These are phyloP conservation scores for Ophion ellenae DNA, from an alignment of 2,888 invertebrate genomes.

Conservation along the genomic window DNA sequence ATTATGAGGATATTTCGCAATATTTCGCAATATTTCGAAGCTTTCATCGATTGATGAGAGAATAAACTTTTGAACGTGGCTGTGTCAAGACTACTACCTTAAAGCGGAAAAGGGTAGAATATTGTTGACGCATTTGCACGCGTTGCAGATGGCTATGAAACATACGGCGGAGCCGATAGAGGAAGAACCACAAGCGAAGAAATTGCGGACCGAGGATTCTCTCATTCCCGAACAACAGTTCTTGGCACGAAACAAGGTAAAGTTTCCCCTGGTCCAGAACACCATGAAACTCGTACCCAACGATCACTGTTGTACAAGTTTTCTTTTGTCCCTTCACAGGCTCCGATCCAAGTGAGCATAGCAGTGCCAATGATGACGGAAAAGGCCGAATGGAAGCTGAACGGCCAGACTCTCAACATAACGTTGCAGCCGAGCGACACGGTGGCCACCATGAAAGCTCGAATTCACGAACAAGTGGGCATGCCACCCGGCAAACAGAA, in stretches of 20 bases:
- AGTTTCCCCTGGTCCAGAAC: slow-evolving; percentile 3
- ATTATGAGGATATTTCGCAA: no score
- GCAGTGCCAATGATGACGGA: slow-evolving; percentile 93
- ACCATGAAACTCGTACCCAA: neutral
- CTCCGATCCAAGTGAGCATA: slow-evolving; percentile 92
- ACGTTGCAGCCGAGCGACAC: slow-evolving; percentile 91
- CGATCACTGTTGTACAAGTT: neutral
- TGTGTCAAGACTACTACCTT: no score
- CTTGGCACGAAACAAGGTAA: slow-evolving; percentile 88
- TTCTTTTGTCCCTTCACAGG: slow-evolving; percentile 82
- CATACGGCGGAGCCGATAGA: slow-evolving; percentile 86
- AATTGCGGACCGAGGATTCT: slow-evolving; percentile 95
- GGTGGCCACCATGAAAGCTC: slow-evolving; percentile 94
- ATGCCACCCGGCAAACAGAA: slow-evolving; percentile 99
- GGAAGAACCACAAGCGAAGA: slow-evolving; percentile 95
- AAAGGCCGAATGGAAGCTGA: slow-evolving; percentile 97
- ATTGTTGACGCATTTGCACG: slow-evolving; percentile 3
- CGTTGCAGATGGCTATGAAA: slow-evolving; percentile 83
- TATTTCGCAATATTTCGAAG: no score
- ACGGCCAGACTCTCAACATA: slow-evolving; percentile 93
- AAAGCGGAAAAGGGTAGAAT: neutral
- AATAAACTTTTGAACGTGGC: no score
- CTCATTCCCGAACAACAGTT: slow-evolving; percentile 95
- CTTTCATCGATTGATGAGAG: no score
- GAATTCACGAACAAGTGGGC: slow-evolving; percentile 93